Conservation (phyloP, 2,888 invertebrate species). For the Aphodius sticticus region DNA sequence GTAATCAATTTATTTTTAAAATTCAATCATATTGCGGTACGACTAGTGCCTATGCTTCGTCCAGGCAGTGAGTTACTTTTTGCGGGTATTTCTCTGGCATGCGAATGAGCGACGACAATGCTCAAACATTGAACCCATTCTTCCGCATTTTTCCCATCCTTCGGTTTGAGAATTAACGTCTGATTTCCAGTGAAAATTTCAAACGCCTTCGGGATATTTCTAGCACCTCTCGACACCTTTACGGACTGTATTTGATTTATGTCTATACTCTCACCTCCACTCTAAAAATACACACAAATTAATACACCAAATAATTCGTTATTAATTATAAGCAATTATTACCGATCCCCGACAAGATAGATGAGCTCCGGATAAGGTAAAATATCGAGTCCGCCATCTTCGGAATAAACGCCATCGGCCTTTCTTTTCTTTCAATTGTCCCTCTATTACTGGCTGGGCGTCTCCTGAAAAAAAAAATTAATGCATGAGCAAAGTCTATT, state of each 20-base stretch:
- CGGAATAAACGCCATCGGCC: constrained; percentile 91
- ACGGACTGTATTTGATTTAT: constrained; percentile 94
- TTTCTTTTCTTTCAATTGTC: constrained; percentile 90
- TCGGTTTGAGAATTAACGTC: constrained; percentile 91
- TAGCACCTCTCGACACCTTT: constrained; percentile 89
- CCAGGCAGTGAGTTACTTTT: constrained; percentile 62
- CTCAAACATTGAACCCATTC: constrained; percentile 96
- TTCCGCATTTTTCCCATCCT: constrained; percentile 93
- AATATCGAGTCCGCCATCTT: constrained; percentile 92
- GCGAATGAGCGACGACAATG: constrained; percentile 90
- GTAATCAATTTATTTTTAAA: not conserved
- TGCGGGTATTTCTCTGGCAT: constrained; percentile 66
- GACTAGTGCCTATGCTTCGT: constrained; percentile 59
- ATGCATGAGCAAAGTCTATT: too few species aligned
- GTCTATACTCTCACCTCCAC: constrained; percentile 86
- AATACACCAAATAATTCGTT: not conserved
- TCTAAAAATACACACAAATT: constrained; percentile 63
- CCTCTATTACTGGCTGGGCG: constrained; percentile 88
- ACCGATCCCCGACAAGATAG: constrained; percentile 87
- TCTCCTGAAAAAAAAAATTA: constrained; percentile 60
- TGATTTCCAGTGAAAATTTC: constrained; percentile 96
- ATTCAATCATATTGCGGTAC: constrained; percentile 51
- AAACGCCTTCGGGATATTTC: constrained; percentile 95
- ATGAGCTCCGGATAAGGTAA: constrained; percentile 91
- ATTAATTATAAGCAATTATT: constrained; percentile 53